Conservation (phyloP, 2,797 vertebrate genomes). For the Distichodus sexfasciatus region DNA sequence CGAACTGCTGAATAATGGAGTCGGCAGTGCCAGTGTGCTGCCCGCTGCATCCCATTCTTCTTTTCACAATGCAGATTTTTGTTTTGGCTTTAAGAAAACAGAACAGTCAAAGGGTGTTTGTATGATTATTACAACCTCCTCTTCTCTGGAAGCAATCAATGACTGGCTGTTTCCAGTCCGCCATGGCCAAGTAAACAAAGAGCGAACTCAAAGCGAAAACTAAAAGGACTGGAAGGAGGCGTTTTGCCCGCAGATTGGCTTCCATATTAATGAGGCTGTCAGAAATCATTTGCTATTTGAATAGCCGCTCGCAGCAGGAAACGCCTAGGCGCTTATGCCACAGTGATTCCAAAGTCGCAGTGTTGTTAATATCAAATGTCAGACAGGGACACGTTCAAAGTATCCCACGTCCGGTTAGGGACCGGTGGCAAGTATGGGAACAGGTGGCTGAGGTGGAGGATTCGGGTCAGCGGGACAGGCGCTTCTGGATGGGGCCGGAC, state of each 20-base stretch:
- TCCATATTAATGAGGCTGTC: slow-evolving; percentile 44
- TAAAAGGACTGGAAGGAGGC: not conserved
- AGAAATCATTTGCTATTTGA: slow-evolving; percentile 38
- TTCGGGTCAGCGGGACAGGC: not conserved
- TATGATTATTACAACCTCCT: not conserved
- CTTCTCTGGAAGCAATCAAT: slow-evolving; percentile 6
- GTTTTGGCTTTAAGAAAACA: not conserved
- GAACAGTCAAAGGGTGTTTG: slow-evolving; percentile 11
- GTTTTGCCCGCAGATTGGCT: slow-evolving; percentile 37
- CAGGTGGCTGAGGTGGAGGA: not conserved
- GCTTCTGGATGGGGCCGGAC: not conserved
- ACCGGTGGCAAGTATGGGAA: not conserved
- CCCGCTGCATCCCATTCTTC: no score
- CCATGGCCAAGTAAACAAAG: not conserved
- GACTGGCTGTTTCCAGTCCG: not conserved
- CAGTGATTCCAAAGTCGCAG: slow-evolving; percentile 15
- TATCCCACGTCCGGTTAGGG: not conserved
- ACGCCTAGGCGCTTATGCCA: slow-evolving; percentile 16
- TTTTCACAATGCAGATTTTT: not conserved
- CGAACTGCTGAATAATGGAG: slow-evolving; percentile 1
- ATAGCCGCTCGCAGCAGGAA: slow-evolving; percentile 19
- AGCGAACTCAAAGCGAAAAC: not conserved
- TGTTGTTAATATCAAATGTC: slow-evolving; percentile 2
- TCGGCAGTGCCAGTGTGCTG: not conserved
- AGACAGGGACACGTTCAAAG: not conserved